These are phyloP conservation scores for Phortica magna DNA, from an alignment of 2,888 invertebrate species.

Conservation along the genomic window DNA sequence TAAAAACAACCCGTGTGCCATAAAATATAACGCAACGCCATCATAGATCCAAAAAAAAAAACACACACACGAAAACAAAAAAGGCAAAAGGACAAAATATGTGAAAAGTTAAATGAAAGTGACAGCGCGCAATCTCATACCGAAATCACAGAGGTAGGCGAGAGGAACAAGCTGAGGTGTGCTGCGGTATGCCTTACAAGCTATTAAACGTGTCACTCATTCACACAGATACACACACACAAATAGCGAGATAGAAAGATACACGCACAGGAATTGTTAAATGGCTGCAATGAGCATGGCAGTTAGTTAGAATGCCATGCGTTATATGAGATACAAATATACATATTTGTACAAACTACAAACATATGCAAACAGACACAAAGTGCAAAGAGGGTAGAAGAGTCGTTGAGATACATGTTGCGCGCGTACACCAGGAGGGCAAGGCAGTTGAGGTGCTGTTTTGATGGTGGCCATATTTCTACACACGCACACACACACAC, in stretches of 20 bases:
- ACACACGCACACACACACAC: not conserved
- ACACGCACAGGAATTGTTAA: conserved; percentile 63
- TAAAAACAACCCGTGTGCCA: conserved; percentile 59
- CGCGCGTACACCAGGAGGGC: conserved; percentile 37
- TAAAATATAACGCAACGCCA: not conserved
- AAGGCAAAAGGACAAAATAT: conserved; percentile 38
- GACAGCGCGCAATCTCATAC: conserved; percentile 58
- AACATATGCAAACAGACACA: not conserved
- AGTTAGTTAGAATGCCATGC: conserved; percentile 28
- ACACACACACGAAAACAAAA: conserved; percentile 20
- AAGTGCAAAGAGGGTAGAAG: not conserved
- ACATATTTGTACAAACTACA: not conserved
- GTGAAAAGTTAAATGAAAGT: conserved; percentile 70
- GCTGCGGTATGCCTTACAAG: conserved; percentile 27
- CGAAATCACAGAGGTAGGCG: not conserved
- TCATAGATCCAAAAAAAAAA: conserved; percentile 29
- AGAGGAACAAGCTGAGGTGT: no score
- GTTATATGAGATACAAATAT: not conserved
- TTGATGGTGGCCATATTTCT: conserved; percentile 59
- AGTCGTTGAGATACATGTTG: conserved; percentile 45
- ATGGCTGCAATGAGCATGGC: conserved; percentile 56
- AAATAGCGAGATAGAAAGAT: conserved; percentile 29
- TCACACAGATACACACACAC: conserved; percentile 43
- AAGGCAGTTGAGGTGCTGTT: conserved; percentile 6
- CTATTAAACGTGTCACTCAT: conserved; percentile 70